Conservation (phyloP, 2,888 invertebrate genomes). For the Drosophila rubida region DNA sequence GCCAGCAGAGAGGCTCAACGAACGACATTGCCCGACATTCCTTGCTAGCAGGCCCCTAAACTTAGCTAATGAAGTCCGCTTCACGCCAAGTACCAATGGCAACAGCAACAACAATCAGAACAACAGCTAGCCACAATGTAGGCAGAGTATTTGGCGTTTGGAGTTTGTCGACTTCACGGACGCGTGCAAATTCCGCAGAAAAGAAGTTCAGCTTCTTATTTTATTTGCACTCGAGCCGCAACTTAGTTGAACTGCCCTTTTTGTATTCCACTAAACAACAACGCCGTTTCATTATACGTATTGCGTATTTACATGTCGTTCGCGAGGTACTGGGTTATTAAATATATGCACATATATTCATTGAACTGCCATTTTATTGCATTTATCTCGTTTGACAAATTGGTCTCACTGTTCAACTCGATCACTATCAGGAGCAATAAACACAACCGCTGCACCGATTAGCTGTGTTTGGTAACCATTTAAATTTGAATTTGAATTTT, state of each 20-base stretch:
- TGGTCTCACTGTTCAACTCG: no score
- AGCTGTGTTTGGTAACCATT: neutral
- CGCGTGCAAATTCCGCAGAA: slow-evolving; percentile 76
- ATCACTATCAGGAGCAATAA: no score
- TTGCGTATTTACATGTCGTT: no score
- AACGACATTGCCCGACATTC: slow-evolving; percentile 84
- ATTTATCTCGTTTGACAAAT: no score
- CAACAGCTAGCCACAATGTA: neutral
- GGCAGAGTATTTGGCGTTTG: neutral
- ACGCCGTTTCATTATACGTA: no score
- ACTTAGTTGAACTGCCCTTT: slow-evolving; percentile 36
- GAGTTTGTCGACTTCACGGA: slow-evolving; percentile 61
- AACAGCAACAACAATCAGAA: neutral
- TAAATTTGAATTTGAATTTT: neutral
- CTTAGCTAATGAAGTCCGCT: slow-evolving; percentile 67
- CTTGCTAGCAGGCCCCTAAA: slow-evolving; percentile 41
- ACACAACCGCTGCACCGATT: no score
- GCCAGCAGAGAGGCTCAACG: slow-evolving; percentile 71
- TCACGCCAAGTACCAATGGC: slow-evolving; percentile 28
- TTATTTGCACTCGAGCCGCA: slow-evolving; percentile 69
- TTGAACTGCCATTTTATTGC: no score
- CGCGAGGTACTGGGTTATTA: no score
- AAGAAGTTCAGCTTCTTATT: slow-evolving; percentile 51
- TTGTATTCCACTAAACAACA: no score
- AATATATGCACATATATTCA: no score